These are phyloP conservation scores for Acipenser transmontanus DNA, from an alignment of 2,797 vertebrate genomes.

Conservation along the genomic window DNA sequence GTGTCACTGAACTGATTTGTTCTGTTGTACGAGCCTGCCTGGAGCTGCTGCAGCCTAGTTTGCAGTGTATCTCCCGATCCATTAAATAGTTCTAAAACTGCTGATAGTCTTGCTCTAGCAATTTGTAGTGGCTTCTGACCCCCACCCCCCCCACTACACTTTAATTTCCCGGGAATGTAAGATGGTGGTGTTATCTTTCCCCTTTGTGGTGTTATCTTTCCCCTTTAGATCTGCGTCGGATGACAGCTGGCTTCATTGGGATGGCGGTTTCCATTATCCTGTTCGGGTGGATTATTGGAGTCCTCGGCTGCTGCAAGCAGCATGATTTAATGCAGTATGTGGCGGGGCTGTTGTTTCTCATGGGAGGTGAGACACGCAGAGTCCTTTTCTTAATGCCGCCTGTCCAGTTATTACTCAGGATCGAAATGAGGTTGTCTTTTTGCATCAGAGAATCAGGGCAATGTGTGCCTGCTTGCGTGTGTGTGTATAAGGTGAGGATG, in stretches of 20 bases:
- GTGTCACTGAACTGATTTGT: neutral
- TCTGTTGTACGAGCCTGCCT: neutral
- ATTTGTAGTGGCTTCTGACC: neutral
- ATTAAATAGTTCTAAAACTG: neutral
- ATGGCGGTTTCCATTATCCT: slow-evolving; percentile 93
- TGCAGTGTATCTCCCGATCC: neutral
- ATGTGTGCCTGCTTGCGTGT: too few relatives aligned
- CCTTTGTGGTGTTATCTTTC: too few relatives aligned
- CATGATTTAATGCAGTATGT: slow-evolving; percentile 96
- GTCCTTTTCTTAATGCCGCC: too few relatives aligned
- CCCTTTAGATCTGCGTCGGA: slow-evolving; percentile 77
- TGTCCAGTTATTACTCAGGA: too few relatives aligned
- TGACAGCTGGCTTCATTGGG: slow-evolving; percentile 89
- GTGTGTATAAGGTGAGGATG: too few relatives aligned
- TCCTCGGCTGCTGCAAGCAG: slow-evolving; percentile 87
- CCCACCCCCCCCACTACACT: neutral
- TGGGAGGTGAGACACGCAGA: slow-evolving; percentile 76
- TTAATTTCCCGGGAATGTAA: too few relatives aligned
- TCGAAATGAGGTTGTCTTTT: too few relatives aligned
- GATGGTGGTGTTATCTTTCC: too few relatives aligned
- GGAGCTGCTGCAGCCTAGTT: neutral
- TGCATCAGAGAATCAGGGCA: too few relatives aligned
- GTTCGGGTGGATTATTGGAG: slow-evolving; percentile 88
- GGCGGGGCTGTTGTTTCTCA: slow-evolving; percentile 90
- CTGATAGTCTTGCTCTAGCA: neutral